Percentiles rank a stretch among this genome's conserved stretches.
Conservation (phyloP, 2,113 vertebrate genomes). For the Mormyrus lacerda region DNA sequence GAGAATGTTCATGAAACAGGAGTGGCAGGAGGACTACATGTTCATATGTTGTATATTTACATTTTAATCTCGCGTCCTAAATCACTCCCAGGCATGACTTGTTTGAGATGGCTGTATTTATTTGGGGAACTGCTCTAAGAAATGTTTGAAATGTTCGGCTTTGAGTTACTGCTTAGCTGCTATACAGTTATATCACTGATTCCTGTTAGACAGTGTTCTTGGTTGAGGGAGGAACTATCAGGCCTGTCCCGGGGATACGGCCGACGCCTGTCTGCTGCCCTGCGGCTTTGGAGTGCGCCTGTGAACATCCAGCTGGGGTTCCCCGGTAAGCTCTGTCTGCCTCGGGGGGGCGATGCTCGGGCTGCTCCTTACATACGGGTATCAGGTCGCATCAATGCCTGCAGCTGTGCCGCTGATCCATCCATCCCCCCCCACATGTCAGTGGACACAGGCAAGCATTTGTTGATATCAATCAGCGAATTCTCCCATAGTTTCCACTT, state of each 20-base stretch:
- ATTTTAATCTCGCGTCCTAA: neutral
- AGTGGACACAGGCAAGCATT: conserved; percentile 21
- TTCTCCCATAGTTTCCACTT: neutral
- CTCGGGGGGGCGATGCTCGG: neutral
- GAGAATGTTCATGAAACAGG: neutral
- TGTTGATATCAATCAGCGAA: neutral
- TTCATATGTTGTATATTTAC: neutral
- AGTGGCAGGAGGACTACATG: neutral
- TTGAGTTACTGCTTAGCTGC: neutral
- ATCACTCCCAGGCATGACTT: neutral
- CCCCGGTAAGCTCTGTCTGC: neutral
- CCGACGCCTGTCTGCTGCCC: neutral
- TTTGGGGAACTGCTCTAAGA: neutral
- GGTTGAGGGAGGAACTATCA: neutral
- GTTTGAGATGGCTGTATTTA: neutral
- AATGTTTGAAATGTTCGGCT: neutral
- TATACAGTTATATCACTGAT: neutral
- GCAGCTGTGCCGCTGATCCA: neutral
- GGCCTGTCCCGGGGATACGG: neutral
- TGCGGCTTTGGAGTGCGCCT: neutral
- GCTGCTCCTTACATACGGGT: neutral
- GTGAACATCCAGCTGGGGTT: neutral
- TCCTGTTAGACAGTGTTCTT: neutral
- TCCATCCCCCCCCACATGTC: conserved; percentile 1
- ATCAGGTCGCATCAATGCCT: neutral